Evolutionary conservation across 2,888 invertebrate genomes (phyloP).

Genomic region (Harmothoe impar): DNA sequence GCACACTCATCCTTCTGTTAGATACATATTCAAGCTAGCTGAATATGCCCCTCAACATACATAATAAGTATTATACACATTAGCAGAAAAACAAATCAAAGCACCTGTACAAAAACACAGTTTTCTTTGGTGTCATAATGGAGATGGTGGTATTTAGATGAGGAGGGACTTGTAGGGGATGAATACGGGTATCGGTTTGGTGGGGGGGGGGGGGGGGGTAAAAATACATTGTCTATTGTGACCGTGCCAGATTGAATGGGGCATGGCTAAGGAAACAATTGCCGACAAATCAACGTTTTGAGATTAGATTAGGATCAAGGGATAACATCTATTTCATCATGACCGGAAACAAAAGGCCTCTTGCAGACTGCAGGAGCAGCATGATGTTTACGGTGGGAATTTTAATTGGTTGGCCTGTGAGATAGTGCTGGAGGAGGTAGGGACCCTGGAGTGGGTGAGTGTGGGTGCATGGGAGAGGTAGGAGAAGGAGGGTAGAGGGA

Average conservation of each 20-base stretch:
- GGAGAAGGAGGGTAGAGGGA: background rate
- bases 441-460: background rate
- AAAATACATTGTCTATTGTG: background rate
- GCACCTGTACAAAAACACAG: no score
- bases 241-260: background rate
- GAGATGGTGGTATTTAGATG: no score
- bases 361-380: background rate
- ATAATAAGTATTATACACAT: no score
- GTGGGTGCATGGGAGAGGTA: no score
- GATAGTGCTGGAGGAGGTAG: background rate
- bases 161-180: no score
- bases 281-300: background rate
- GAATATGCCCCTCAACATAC: no score
- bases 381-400: background rate
- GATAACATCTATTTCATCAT: slow-evolving; percentile 6
- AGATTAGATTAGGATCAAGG: slow-evolving; percentile 43
- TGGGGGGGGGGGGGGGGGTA: background rate
- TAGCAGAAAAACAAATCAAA: no score
- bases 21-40: no score
- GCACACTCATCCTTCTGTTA: no score
- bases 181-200: background rate
- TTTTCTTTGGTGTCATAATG: no score
- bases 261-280: background rate
- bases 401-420: slow-evolving; percentile 26
- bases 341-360: background rate